Conservation (phyloP, 1,140 invertebrate genomes). For the Brachionus paranguensis region DNA sequence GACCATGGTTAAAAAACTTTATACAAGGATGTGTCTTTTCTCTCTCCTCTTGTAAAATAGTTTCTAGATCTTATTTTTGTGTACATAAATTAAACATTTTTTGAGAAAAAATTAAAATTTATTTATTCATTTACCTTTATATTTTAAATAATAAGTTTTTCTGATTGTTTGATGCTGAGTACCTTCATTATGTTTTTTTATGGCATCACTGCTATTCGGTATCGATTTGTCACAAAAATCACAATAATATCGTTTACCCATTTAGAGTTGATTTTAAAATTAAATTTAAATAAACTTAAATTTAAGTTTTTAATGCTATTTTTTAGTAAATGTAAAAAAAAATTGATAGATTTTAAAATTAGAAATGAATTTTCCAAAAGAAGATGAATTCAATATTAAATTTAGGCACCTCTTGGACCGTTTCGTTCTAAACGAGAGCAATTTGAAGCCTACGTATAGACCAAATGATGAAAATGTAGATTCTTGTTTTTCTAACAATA, state of each 20-base stretch:
- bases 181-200: conserved; percentile 31
- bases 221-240: conserved; percentile 37
- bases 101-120: neutral
- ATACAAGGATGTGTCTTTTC: neutral
- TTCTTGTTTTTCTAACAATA: neutral
- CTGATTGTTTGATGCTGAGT: neutral
- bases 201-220: neutral
- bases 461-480: neutral
- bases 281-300: neutral
- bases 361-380: neutral
- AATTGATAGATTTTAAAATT: neutral
- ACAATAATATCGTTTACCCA: conserved; percentile 40
- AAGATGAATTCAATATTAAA: conserved; percentile 13
- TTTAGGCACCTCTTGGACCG: neutral
- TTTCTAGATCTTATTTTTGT: neutral
- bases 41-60: neutral
- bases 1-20: neutral
- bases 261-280: neutral
- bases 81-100: neutral
- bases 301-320: neutral
- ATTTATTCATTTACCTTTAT: neutral
- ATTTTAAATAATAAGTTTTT: neutral
- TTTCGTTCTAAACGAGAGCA: neutral
- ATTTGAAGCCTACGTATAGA: neutral
- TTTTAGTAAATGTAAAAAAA: neutral